Percentiles rank a stretch among this genome's conserved stretches.
Evolutionary conservation across 2,888 invertebrate species (phyloP).

Genomic region (Synanthedon myopaeformis): DNA sequence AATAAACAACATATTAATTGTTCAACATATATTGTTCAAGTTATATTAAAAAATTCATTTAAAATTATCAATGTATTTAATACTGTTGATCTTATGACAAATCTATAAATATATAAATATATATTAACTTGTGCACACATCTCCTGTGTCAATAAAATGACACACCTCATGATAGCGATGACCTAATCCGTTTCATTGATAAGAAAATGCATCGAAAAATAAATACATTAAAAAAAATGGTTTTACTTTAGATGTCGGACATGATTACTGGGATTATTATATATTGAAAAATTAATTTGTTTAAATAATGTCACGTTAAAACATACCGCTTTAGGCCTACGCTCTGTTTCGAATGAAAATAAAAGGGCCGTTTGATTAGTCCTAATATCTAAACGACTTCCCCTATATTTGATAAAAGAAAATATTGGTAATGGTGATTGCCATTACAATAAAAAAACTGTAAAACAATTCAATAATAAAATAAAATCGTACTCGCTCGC

Average conservation of each 20-base stretch:
- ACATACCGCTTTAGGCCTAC: not conserved
- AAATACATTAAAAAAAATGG: not conserved
- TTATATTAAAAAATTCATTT: not conserved
- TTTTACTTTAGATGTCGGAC: no score
- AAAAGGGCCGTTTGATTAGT: not conserved
- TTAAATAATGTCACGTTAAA: not conserved
- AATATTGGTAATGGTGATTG: not conserved
- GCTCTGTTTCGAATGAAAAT: not conserved
- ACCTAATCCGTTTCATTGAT: not conserved
- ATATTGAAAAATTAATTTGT: not conserved
- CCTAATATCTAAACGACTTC: not conserved
- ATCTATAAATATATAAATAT: not conserved
- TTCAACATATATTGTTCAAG: no score
- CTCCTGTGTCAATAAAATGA: not conserved
- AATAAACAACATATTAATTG: no score
- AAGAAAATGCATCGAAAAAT: not conserved
- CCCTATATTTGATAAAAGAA: not conserved
- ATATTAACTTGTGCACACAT: not conserved
- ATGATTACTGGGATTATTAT: not conserved
- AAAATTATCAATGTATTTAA: not conserved
- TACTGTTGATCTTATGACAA: not conserved
- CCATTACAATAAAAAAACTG: not conserved
- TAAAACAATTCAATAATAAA: not conserved
- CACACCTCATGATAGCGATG: not conserved
- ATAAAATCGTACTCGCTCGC: not conserved